phyloP scores from a whole-genome alignment of 2,113 vertebrate genomes.

The Percopsis transmontana region DNA sequence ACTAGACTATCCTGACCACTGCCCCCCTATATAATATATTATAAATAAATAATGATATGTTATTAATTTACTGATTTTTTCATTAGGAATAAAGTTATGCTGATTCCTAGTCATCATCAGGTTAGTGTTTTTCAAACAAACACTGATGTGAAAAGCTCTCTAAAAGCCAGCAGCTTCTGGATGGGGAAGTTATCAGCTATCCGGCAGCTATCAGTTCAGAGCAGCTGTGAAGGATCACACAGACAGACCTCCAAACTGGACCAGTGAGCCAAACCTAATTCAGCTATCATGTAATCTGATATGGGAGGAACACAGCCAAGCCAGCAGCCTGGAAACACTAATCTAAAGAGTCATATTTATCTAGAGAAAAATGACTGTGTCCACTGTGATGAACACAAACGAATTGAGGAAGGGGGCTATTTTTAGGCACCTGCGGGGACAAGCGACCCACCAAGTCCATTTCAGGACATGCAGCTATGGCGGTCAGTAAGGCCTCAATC shows the following conservation, averaged over 20 bases:
- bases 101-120: constrained; percentile 7
- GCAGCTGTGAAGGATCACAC: constrained; percentile 70
- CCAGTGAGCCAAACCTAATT: constrained; percentile 50
- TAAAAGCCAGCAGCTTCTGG: constrained; percentile 32
- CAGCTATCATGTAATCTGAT: constrained; percentile 42
- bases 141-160: constrained; percentile 42
- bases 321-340: constrained; percentile 29
- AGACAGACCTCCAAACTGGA: constrained; percentile 39
- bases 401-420: constrained; percentile 24
- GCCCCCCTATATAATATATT: too few relatives aligned
- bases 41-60: too few relatives aligned
- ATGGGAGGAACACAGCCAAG: constrained; percentile 18
- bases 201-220: constrained; percentile 7
- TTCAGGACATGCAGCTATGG: constrained; percentile 72
- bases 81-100: background rate
- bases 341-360: constrained; percentile 39
- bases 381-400: constrained; percentile 22
- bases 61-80: constrained; percentile 13
- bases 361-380: constrained; percentile 20
- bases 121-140: constrained; percentile 6
- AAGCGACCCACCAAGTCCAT: constrained; percentile 75
- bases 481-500: constrained; percentile 69
- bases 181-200: constrained; percentile 6
- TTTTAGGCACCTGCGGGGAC: constrained; percentile 84
- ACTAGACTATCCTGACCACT: too few relatives aligned